Base-by-base conservation (phyloP, 2,888 invertebrate species). In the Pollenia labialis region DNA sequence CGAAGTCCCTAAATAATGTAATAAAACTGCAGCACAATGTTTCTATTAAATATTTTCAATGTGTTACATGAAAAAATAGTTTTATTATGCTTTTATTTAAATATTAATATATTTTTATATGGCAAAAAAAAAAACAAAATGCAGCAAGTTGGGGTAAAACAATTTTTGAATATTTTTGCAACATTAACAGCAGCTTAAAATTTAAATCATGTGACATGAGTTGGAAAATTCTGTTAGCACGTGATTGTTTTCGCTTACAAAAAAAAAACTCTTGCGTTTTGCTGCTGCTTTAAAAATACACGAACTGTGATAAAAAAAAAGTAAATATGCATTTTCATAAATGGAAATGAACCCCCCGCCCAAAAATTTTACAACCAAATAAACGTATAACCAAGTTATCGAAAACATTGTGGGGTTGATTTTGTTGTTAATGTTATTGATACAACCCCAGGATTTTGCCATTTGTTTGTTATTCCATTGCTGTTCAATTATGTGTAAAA, bases 401-500 rank as follows among this genome's bases (percentile, higher is more conserved):
- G 58, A 16, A 16, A 40, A 23, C 11, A 58, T 76, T 42, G n/a
- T 48, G 52, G 48, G 62, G 8, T n/a, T 50, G 77, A 66, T 79
- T 42, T 14, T 60, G 56, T 58, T 50, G 46, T 42, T 16, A 18
- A 14, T 48, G 11, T 46, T 16, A 42, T 32, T 32, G 32, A 32
- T 32, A 62, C 48, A 68, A 50, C 9, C 32, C 9, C 16, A 68
- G 11, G n/a, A 52, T 88, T 81, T 88, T 87, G 89, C 90, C 90
- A 89, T 89, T 90, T 90, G 89, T 90, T 90, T 90, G 88, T 90
- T 90, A 90, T 89, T 88, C 90, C 91, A 89, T 90, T 90, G 90
- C 87, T 88, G 89, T 89, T 90, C 90, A 91, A 91, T 91, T 91
- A 90, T 91, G 88, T 76, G 83, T 88, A 90, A 91, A 90, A 89